phyloP scores from a whole-genome alignment of 2,113 vertebrate genomes.

The Proterorhinus semilunaris region DNA sequence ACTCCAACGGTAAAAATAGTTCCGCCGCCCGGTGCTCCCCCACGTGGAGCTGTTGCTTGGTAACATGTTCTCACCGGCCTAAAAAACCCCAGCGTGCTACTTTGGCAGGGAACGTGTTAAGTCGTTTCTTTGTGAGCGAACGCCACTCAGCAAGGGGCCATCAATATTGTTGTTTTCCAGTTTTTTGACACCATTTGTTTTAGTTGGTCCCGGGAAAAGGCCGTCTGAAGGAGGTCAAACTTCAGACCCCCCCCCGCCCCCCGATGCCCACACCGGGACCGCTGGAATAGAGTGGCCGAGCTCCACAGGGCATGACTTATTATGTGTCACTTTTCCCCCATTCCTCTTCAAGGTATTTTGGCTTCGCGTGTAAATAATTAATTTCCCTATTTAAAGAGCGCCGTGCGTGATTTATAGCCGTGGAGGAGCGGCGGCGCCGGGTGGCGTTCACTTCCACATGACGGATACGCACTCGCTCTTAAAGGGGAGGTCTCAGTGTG shows the following conservation, averaged over 20 bases:
- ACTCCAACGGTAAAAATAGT: conserved; percentile 26
- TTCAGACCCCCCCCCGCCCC: conserved; percentile 13
- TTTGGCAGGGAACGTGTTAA: conserved; percentile 21
- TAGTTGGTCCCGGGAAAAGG: conserved; percentile 3
- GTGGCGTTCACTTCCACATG: conserved; percentile 52
- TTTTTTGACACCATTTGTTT: conserved; percentile 24
- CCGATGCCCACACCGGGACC: conserved; percentile 64
- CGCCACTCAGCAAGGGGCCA: conserved; percentile 5
- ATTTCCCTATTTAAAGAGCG: conserved; percentile 77
- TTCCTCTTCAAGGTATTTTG: conserved; percentile 74
- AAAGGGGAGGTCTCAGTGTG: not conserved
- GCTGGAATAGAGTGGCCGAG: conserved; percentile 62
- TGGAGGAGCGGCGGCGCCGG: conserved; percentile 27
- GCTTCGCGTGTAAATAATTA: conserved; percentile 78
- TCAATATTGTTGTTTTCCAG: conserved; percentile 19
- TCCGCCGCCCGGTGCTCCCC: conserved; percentile 5
- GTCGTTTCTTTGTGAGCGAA: conserved; percentile 27
- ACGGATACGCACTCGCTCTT: conserved; percentile 37
- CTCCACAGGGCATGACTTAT: conserved; percentile 60
- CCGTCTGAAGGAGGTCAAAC: conserved; percentile 18
- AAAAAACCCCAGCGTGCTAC: conserved; percentile 25
- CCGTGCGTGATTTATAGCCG: conserved; percentile 76
- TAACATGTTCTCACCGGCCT: conserved; percentile 37
- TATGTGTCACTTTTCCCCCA: conserved; percentile 58
- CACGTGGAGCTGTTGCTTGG: conserved; percentile 48